These are phyloP conservation scores for Calliphora vomitoria DNA, from an alignment of 2,888 invertebrate species.

Conservation along the genomic window DNA sequence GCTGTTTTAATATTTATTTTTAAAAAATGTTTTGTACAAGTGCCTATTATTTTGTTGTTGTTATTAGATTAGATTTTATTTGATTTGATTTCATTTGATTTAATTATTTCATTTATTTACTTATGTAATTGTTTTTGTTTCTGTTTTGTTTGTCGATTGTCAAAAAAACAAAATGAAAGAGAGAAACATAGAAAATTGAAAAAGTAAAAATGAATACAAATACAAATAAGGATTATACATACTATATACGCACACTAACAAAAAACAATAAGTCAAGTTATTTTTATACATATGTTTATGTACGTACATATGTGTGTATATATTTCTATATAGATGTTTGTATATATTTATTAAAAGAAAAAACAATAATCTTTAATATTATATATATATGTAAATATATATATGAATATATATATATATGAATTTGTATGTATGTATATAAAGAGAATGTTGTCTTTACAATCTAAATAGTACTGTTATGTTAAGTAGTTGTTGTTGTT, in stretches of 20 bases:
- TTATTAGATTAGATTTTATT: conserved; percentile 15
- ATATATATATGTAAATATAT: conserved; percentile 13
- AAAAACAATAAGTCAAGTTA: conserved; percentile 42
- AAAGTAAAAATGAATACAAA: conserved; percentile 50
- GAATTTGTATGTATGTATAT: conserved; percentile 36
- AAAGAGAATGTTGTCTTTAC: conserved; percentile 42
- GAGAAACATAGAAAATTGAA: conserved; percentile 45
- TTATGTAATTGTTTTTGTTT: conserved; percentile 31
- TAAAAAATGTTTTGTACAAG: conserved; percentile 69
- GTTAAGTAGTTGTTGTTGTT: conserved; percentile 58
- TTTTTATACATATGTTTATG: conserved; percentile 5
- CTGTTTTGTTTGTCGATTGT: conserved; percentile 85
- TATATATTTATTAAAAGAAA: neutral
- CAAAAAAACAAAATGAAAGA: conserved; percentile 80
- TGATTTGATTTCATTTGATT: conserved; percentile 61
- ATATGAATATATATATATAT: conserved; percentile 27
- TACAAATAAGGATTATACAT: conserved; percentile 33
- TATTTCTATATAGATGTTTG: neutral
- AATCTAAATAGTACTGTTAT: conserved; percentile 56
- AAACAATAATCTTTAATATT: conserved; percentile 26
- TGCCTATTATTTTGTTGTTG: conserved; percentile 59
- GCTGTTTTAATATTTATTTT: conserved; percentile 55
- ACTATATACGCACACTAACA: conserved; percentile 36
- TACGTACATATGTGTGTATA: neutral
- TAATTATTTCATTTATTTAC: conserved; percentile 37